These are phyloP conservation scores for Archocentrus centrarchus DNA, from an alignment of 2,113 vertebrate genomes.

Conservation along the genomic window DNA sequence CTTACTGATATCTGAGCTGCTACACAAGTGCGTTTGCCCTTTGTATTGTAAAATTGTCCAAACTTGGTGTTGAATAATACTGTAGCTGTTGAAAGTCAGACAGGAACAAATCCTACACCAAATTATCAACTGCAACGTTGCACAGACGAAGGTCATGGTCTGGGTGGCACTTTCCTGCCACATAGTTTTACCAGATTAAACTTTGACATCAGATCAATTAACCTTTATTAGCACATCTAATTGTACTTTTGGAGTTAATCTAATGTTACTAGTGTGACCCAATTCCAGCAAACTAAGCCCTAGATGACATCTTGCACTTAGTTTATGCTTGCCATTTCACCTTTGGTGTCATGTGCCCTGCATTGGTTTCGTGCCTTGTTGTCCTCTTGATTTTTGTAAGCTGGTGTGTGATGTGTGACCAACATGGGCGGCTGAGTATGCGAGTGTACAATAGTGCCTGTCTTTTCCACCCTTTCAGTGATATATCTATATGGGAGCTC, in stretches of 20 bases:
- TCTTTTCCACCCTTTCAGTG: neutral
- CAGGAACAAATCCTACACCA: neutral
- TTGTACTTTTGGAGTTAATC: neutral
- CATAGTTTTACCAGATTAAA: neutral
- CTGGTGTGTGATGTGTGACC: neutral
- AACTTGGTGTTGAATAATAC: neutral
- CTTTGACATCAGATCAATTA: neutral
- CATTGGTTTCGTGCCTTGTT: neutral
- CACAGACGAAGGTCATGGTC: neutral
- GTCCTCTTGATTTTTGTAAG: neutral
- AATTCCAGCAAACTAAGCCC: neutral
- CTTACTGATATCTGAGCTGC: constrained; percentile 6
- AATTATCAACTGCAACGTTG: neutral
- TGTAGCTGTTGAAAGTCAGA: neutral
- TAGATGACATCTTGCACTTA: neutral
- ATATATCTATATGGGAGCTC: neutral
- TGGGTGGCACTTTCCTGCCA: neutral
- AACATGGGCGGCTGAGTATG: neutral
- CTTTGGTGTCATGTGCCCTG: neutral
- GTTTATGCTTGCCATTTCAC: neutral
- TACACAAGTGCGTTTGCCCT: neutral
- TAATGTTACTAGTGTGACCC: neutral
- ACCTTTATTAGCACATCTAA: neutral
- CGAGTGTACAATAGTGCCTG: neutral
- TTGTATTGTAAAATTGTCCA: constrained; percentile 2